A percentile compares a stretch with the other conserved stretches of the same genome.
Conservation (phyloP, 2,797 vertebrate species). For the Rhabdomys pumilio region DNA sequence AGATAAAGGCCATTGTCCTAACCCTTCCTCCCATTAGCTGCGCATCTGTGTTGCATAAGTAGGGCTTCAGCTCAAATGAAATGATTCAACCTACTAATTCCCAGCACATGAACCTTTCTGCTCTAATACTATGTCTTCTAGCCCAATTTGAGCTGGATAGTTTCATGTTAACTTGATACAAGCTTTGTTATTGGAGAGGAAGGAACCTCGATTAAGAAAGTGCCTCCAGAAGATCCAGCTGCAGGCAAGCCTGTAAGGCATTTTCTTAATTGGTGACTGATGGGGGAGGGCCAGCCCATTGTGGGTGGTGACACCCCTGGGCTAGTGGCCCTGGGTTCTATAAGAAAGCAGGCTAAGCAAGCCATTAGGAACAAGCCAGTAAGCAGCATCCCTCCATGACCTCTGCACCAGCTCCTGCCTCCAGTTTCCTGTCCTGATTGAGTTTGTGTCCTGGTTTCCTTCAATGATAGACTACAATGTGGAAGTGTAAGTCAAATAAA, state of each 20-base stretch:
- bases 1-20: not conserved
- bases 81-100: not conserved
- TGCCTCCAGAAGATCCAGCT: not conserved
- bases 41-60: not conserved
- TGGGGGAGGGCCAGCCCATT: not conserved
- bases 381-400: not conserved
- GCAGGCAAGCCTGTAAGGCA: not conserved
- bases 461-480: not conserved
- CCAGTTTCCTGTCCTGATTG: not conserved
- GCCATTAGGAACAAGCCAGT: not conserved
- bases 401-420: not conserved
- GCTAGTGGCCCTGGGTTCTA: not conserved
- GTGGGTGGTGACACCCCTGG: not conserved
- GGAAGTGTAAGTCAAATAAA: not conserved
- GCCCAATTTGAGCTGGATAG: not conserved
- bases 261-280: not conserved
- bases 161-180: not conserved
- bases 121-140: conserved; percentile 21
- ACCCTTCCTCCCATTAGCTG: not conserved
- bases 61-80: not conserved
- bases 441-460: not conserved
- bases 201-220: not conserved
- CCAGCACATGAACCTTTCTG: not conserved
- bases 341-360: not conserved
- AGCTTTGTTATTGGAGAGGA: not conserved